These are phyloP conservation scores for Heterochromis multidens DNA, from an alignment of 2,113 vertebrate species.

Conservation along the genomic window DNA sequence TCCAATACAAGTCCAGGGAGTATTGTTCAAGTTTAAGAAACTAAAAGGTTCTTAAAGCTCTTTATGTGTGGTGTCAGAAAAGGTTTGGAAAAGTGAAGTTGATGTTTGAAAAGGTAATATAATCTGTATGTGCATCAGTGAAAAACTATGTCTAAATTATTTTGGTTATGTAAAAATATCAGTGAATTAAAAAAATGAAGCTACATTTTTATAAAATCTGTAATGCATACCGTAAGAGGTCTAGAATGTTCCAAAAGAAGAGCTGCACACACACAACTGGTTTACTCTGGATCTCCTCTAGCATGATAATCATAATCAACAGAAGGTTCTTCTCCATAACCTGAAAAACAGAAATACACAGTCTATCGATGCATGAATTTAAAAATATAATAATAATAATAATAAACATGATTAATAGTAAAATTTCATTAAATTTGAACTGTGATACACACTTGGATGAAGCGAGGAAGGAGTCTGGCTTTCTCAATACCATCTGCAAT, in stretches of 20 bases:
- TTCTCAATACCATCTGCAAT: conserved; percentile 84
- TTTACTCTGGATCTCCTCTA: conserved; percentile 90
- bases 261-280: conserved; percentile 85
- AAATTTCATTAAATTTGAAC: neutral
- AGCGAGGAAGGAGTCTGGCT: conserved; percentile 79
- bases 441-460: conserved; percentile 80
- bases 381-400: fast-evolving
- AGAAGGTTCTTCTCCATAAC: conserved; percentile 87
- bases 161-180: neutral
- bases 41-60: neutral
- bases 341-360: conserved; percentile 61
- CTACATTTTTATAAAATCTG: neutral
- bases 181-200: too few relatives aligned
- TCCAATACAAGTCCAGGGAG: neutral
- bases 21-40: neutral
- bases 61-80: neutral
- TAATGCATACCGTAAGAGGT: conserved; percentile 79
- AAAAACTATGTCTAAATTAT: neutral
- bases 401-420: neutral
- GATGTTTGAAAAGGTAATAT: neutral
- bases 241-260: conserved; percentile 89
- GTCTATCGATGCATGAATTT: fast-evolving
- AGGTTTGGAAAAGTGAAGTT: fast-evolving
- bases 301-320: conserved; percentile 84
- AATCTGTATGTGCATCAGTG: neutral